Conservation (phyloP, 2,113 vertebrate species). For the Gymnogyps californianus region DNA sequence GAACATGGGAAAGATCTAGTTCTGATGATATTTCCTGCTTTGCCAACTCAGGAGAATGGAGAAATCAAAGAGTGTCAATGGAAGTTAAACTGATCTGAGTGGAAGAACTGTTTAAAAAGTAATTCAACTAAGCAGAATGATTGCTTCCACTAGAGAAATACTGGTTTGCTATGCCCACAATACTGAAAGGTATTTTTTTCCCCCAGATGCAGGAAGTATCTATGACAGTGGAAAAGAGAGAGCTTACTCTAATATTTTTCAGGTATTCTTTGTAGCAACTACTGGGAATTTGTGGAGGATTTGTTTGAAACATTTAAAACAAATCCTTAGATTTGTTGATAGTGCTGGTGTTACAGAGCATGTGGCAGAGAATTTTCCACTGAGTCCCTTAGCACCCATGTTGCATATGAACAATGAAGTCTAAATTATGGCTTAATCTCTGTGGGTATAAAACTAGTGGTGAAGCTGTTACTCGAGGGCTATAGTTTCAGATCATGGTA, state of each 20-base stretch:
- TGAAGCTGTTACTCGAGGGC: not conserved
- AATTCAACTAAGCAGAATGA: not conserved
- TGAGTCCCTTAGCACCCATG: not conserved
- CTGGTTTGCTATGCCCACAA: not conserved
- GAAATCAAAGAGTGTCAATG: not conserved
- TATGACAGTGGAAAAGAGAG: not conserved
- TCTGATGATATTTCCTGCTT: constrained; percentile 22
- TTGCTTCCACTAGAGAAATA: not conserved
- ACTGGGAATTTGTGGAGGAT: not conserved
- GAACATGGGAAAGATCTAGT: not conserved
- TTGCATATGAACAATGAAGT: not conserved
- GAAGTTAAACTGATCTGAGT: not conserved
- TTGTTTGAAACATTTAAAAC: not conserved
- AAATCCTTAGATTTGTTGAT: not conserved
- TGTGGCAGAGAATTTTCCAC: not conserved
- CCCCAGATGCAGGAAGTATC: not conserved
- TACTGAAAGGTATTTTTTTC: not conserved
- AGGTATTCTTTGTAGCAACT: not conserved
- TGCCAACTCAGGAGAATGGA: not conserved
- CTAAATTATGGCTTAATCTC: not conserved
- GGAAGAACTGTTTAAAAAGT: not conserved
- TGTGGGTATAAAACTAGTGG: not conserved
- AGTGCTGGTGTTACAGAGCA: not conserved
- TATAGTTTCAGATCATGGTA: not conserved
- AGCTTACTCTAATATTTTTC: not conserved